Conservation (phyloP, 2,888 invertebrate genomes). For the Rotaria socialis region DNA sequence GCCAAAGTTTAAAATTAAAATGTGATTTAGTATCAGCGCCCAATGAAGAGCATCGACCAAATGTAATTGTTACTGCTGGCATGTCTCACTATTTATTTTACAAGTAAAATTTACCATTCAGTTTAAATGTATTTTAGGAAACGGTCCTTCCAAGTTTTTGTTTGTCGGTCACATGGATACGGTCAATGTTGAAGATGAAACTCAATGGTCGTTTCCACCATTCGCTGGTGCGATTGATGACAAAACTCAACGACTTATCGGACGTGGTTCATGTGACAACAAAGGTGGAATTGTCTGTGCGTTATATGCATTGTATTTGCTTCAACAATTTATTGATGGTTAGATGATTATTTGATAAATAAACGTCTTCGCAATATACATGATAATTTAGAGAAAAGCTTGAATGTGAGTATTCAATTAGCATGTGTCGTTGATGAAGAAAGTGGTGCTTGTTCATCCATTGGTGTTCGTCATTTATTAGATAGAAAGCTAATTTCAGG, state of each 20-base stretch:
- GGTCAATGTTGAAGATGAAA: conserved; percentile 11
- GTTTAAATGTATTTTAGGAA: not conserved
- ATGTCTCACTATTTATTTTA: not conserved
- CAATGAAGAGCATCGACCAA: not conserved
- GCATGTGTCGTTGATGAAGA: conserved; percentile 28
- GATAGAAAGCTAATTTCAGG: not conserved
- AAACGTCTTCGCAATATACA: not conserved
- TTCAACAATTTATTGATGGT: not conserved
- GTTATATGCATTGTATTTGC: not conserved
- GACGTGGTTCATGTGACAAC: not conserved
- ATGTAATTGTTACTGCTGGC: conserved; percentile 13
- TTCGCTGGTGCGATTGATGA: not conserved
- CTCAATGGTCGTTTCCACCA: not conserved
- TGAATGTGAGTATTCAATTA: not conserved
- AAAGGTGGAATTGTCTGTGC: conserved; percentile 2
- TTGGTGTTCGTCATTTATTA: conserved; percentile 34
- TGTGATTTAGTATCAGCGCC: conserved; percentile 1
- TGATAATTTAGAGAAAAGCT: not conserved
- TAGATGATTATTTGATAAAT: not conserved
- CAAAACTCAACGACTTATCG: not conserved
- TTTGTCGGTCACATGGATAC: conserved; percentile 17
- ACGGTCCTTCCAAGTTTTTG: not conserved
- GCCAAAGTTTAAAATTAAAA: not conserved
- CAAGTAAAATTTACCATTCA: not conserved
- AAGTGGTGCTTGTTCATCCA: not conserved